A percentile compares a stretch with the other conserved stretches of the same genome.
phyloP scores from a whole-genome alignment of 1,140 invertebrate species.

The Conus betulinus region DNA sequence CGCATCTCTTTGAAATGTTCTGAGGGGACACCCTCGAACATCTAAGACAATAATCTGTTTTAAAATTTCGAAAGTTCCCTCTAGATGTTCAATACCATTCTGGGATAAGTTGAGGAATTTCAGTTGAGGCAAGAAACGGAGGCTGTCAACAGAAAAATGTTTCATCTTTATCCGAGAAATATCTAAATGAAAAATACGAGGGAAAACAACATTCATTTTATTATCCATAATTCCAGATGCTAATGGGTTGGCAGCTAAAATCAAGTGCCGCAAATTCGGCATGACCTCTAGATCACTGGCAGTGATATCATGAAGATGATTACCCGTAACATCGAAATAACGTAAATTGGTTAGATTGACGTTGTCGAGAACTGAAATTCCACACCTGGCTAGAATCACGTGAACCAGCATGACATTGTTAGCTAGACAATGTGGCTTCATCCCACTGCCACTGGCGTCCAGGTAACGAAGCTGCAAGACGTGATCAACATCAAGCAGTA shows the following conservation, averaged over 20 bases:
- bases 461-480: neutral
- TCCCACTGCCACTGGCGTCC: neutral
- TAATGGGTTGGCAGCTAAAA: neutral
- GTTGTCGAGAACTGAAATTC: neutral
- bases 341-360: neutral
- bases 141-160: neutral
- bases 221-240: neutral
- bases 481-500: neutral
- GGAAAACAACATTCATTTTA: neutral
- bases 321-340: neutral
- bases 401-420: constrained; percentile 6
- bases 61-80: neutral
- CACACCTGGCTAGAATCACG: neutral
- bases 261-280: neutral
- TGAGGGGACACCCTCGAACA: constrained; percentile 8
- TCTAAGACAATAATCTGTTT: neutral
- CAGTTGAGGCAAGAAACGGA: neutral
- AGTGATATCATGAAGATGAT: neutral
- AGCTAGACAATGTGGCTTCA: neutral
- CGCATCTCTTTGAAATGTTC: neutral
- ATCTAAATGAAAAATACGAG: neutral
- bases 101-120: neutral
- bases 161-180: neutral
- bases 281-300: neutral
- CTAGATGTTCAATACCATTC: neutral